Evolutionary conservation across 2,113 vertebrate genomes (phyloP).

Genomic region (Urocitellus parryii): DNA sequence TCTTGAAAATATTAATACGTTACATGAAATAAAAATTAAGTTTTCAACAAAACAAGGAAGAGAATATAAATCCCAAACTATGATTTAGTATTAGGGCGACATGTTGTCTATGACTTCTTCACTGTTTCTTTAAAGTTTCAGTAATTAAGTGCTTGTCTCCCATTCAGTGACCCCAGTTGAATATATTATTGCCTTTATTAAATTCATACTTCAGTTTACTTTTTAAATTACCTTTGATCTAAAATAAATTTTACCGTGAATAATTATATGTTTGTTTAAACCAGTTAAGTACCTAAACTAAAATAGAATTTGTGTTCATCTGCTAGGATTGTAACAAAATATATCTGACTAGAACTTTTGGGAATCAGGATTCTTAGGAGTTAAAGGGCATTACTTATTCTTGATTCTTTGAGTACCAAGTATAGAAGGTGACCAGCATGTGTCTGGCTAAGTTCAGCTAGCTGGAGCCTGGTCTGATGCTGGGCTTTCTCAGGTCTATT

Average conservation of each 20-base stretch:
- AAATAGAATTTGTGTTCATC: background rate
- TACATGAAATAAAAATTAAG: slow-evolving; percentile 10
- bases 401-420: background rate
- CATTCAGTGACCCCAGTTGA: background rate
- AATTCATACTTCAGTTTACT: background rate
- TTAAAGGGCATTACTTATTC: background rate
- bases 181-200: slow-evolving; percentile 9
- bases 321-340: background rate
- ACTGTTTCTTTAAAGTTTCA: background rate
- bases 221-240: slow-evolving; percentile 11
- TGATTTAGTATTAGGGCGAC: background rate
- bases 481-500: rapidly evolving
- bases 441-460: background rate
- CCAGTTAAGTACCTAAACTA: background rate
- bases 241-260: slow-evolving; percentile 1
- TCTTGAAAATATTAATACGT: slow-evolving; percentile 11
- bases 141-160: background rate
- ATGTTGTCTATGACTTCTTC: background rate
- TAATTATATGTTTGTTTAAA: slow-evolving; percentile 15
- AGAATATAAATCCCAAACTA: background rate
- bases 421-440: background rate
- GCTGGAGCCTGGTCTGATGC: rapidly evolving
- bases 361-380: background rate
- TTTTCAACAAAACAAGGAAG: background rate
- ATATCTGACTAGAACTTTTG: background rate